Conservation (phyloP, 1,140 invertebrate species). For the Scylla paramamosain region DNA sequence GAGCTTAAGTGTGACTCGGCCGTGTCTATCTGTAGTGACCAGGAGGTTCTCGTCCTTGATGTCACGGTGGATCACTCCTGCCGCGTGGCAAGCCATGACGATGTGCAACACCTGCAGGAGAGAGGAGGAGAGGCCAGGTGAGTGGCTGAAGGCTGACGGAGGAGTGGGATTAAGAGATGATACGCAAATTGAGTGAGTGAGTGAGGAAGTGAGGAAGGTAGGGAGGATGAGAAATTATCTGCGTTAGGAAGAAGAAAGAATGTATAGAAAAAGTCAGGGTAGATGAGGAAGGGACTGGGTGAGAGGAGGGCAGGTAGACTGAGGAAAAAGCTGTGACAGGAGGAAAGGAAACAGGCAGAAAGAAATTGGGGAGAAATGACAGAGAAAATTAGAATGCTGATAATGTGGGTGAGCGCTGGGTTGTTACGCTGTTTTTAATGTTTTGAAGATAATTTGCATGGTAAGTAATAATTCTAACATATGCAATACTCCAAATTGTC, state of each 20-base stretch:
- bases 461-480: too few species aligned
- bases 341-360: background rate
- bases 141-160: background rate
- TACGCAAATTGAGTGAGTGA: background rate
- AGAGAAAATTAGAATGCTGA: background rate
- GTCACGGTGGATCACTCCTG: slow-evolving; percentile 85
- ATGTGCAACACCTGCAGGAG: slow-evolving; percentile 80
- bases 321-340: background rate
- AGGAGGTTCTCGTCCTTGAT: slow-evolving; percentile 86
- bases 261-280: too few species aligned
- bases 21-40: slow-evolving; percentile 81
- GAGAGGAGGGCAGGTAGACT: background rate
- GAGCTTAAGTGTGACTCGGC: slow-evolving; percentile 81
- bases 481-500: too few species aligned
- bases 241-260: too few species aligned
- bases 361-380: background rate
- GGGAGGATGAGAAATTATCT: too few species aligned
- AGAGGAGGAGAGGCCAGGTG: background rate
- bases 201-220: background rate
- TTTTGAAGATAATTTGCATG: too few species aligned
- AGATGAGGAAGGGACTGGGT: too few species aligned
- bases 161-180: background rate
- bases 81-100: slow-evolving; percentile 82
- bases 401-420: too few species aligned
- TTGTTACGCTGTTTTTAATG: too few species aligned